Conservation (phyloP, 2,888 invertebrate species). For the Catocala fraxini region DNA sequence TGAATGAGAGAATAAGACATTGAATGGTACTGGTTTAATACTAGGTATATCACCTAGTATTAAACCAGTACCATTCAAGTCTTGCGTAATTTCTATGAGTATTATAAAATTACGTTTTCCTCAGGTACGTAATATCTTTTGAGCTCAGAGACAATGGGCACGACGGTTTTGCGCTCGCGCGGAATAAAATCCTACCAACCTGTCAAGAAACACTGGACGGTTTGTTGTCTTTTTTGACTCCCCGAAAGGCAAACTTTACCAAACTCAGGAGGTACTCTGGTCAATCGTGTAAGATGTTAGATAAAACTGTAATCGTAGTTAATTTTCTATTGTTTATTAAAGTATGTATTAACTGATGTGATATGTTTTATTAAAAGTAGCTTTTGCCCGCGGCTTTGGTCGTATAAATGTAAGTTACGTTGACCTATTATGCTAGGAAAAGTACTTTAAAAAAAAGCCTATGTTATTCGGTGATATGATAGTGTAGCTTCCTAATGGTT, state of each 20-base stretch:
- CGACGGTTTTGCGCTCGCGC: constrained; percentile 90
- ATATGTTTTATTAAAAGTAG: constrained; percentile 6
- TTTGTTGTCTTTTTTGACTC: constrained; percentile 59
- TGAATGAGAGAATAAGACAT: too few relatives aligned
- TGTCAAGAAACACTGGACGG: constrained; percentile 89
- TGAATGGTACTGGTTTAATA: too few relatives aligned
- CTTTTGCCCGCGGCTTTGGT: too few relatives aligned
- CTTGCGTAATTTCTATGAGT: too few relatives aligned
- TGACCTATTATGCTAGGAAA: too few relatives aligned
- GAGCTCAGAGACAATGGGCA: constrained; percentile 89
- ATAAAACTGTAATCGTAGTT: constrained; percentile 53
- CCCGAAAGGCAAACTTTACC: constrained; percentile 6
- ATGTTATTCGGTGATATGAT: too few relatives aligned
- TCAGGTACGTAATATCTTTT: constrained; percentile 88
- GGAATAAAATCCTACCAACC: constrained; percentile 88
- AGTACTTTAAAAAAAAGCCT: too few relatives aligned
- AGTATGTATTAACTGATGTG: constrained; percentile 54
- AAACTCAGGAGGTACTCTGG: neutral
- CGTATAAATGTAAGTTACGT: too few relatives aligned
- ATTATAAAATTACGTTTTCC: constrained; percentile 3
- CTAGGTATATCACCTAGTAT: too few relatives aligned
- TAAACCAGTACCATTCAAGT: too few relatives aligned
- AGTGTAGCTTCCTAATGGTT: too few relatives aligned
- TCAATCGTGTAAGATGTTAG: constrained; percentile 28
- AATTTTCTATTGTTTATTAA: constrained; percentile 65